Evolutionary conservation across 2,113 vertebrate genomes (phyloP).

Genomic region (Lophius piscatorius): DNA sequence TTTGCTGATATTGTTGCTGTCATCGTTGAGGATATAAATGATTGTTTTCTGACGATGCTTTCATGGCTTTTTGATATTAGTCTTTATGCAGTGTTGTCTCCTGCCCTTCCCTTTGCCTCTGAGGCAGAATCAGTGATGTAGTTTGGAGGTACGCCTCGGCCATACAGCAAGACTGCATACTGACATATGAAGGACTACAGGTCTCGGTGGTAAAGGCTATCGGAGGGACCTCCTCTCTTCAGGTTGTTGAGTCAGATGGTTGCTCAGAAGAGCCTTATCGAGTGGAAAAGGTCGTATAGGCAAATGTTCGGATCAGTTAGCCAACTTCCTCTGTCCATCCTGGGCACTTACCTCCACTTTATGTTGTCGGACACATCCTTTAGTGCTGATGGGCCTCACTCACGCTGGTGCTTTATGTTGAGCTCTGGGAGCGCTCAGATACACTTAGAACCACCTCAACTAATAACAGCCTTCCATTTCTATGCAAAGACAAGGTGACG

Average conservation of each 20-base stretch:
- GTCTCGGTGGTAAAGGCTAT: conserved; percentile 10
- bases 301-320: too few species aligned
- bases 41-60: conserved; percentile 58
- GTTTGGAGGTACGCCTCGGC: conserved; percentile 44
- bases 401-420: conserved; percentile 75
- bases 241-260: neutral
- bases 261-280: conserved; percentile 3
- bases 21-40: conserved; percentile 60
- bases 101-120: conserved; percentile 49
- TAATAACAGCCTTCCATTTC: conserved; percentile 78
- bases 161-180: conserved; percentile 18
- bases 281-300: conserved; percentile 16
- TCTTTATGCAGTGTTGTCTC: conserved; percentile 71
- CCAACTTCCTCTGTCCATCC: conserved; percentile 34
- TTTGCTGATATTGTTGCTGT: conserved; percentile 76
- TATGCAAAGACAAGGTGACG: conserved; percentile 81
- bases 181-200: conserved; percentile 12
- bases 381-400: conserved; percentile 58
- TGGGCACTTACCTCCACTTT: neutral
- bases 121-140: conserved; percentile 40
- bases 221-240: neutral
- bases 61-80: conserved; percentile 54
- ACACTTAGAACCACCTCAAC: conserved; percentile 73
- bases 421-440: conserved; percentile 72
- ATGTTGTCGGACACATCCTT: conserved; percentile 37